phyloP scores from a whole-genome alignment of 2,888 invertebrate species.

The Parapristionchus giblindavisi region DNA sequence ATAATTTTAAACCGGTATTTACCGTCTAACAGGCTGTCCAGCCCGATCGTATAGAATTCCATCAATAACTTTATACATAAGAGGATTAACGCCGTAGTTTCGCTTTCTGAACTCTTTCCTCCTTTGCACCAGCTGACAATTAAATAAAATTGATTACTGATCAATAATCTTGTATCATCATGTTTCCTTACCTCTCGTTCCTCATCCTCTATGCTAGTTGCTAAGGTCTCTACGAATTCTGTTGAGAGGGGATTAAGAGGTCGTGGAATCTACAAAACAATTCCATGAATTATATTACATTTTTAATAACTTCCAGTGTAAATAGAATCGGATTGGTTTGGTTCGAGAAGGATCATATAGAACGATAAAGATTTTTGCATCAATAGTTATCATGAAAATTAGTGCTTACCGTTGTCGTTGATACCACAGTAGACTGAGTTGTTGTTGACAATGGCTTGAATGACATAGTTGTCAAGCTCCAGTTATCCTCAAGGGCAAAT shows the following conservation, averaged over 20 bases:
- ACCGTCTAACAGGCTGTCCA: slow-evolving; percentile 24
- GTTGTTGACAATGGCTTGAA: too few species aligned
- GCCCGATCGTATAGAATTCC: slow-evolving; percentile 34
- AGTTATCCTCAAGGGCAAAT: too few species aligned
- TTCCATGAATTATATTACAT: too few species aligned
- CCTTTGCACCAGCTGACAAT: slow-evolving; percentile 7
- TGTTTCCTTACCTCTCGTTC: slow-evolving; percentile 6
- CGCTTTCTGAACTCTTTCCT: slow-evolving; percentile 4
- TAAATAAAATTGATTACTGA: not conserved
- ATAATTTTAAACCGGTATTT: too few species aligned
- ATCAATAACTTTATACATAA: slow-evolving; percentile 31
- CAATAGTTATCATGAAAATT: too few species aligned
- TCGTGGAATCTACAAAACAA: not conserved
- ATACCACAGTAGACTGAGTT: too few species aligned
- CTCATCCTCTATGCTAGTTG: slow-evolving; percentile 15
- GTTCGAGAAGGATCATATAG: too few species aligned
- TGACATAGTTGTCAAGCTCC: too few species aligned
- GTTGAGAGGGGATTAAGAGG: not conserved
- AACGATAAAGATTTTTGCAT: too few species aligned
- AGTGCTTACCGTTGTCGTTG: too few species aligned
- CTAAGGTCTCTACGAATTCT: slow-evolving; percentile 30
- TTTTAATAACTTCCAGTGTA: too few species aligned
- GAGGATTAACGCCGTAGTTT: slow-evolving; percentile 31
- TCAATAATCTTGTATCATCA: not conserved
- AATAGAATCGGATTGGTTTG: too few species aligned